phyloP scores from a whole-genome alignment of 2,888 invertebrate genomes.

The Ditylenchus weischeri region DNA sequence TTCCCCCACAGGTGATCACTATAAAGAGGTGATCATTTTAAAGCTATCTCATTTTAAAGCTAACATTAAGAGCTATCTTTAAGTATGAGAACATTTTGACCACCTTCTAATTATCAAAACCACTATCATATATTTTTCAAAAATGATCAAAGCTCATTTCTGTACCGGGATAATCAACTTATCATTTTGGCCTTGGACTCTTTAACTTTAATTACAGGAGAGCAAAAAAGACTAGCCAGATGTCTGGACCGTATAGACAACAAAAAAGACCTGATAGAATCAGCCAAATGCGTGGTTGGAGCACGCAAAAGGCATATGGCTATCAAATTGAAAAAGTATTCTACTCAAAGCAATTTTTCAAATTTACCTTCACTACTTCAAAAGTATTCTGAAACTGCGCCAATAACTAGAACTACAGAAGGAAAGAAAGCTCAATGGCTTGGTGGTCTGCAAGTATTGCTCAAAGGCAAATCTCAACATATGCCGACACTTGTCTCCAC shows the following conservation, averaged over 20 bases:
- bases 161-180: no score
- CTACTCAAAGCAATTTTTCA: background rate
- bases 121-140: no score
- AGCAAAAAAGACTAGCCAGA: constrained; percentile 18
- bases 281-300: constrained; percentile 26
- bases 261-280: constrained; percentile 20
- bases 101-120: no score
- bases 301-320: constrained; percentile 17
- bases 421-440: background rate
- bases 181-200: no score
- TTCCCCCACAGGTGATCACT: no score
- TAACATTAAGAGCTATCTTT: no score
- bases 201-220: constrained; percentile 15
- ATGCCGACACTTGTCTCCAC: background rate
- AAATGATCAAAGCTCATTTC: no score
- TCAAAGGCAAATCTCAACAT: background rate
- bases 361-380: background rate
- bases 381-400: no score
- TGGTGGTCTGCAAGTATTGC: background rate
- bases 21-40: no score
- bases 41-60: no score
- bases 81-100: no score
- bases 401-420: background rate
- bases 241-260: constrained; percentile 28
- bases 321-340: background rate